Evolutionary conservation across 2,888 invertebrate genomes (phyloP).

Genomic region (Hybos culiciformis): DNA sequence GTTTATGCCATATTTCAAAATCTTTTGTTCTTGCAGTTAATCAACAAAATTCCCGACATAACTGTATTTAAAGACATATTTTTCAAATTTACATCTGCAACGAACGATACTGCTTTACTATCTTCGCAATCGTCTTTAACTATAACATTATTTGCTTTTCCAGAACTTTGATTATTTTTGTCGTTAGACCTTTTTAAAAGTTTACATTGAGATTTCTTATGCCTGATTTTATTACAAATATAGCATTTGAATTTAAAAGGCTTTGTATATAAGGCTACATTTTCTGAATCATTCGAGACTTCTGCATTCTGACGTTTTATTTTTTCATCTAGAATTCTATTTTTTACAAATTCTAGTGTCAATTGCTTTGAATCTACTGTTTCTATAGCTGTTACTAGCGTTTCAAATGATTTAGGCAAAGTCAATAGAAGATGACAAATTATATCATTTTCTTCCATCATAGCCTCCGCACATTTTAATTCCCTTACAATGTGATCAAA

Average conservation of each 20-base stretch:
- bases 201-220: neutral
- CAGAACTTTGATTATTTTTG: too few relatives aligned
- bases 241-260: neutral
- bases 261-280: neutral
- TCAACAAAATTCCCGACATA: too few relatives aligned
- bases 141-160: too few relatives aligned
- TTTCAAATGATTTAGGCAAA: neutral
- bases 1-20: conserved; percentile 2
- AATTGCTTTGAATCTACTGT: neutral
- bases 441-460: too few relatives aligned
- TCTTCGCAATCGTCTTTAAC: too few relatives aligned
- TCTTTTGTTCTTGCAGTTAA: too few relatives aligned
- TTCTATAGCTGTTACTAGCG: neutral
- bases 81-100: too few relatives aligned
- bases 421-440: neutral
- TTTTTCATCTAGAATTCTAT: neutral
- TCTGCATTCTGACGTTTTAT: neutral
- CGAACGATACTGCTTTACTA: too few relatives aligned
- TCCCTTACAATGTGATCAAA: too few relatives aligned
- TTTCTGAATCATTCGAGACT: neutral
- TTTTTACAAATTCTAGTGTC: conserved; percentile 1
- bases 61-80: too few relatives aligned
- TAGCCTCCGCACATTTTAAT: too few relatives aligned
- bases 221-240: neutral
- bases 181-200: too few relatives aligned